Evolutionary conservation across 2,113 vertebrate genomes (phyloP).

Genomic region (Axis porcinus): DNA sequence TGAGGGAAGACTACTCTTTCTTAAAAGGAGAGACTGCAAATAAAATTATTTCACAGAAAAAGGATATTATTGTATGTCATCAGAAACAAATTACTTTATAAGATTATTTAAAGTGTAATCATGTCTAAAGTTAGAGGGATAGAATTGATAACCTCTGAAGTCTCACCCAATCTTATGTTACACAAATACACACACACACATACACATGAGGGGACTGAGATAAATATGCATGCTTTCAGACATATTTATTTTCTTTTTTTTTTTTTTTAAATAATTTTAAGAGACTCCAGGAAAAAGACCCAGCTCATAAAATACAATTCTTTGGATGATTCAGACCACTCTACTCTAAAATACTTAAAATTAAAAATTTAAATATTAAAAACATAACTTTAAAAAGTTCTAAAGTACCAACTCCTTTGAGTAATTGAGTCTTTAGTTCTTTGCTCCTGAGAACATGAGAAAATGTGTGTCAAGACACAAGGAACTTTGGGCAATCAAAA

Average conservation of each 20-base stretch:
- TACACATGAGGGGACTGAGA: background rate
- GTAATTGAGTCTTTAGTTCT: background rate
- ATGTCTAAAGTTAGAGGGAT: background rate
- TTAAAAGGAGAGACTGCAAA: background rate
- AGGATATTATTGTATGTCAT: background rate
- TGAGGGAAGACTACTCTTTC: background rate
- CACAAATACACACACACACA: background rate
- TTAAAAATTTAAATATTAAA: background rate
- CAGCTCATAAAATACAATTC: background rate
- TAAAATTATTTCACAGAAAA: background rate
- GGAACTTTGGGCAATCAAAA: constrained; percentile 13
- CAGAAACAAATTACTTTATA: background rate
- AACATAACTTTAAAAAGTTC: background rate
- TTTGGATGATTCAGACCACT: background rate
- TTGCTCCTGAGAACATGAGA: constrained; percentile 42
- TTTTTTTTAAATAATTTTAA: background rate
- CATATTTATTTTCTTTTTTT: background rate
- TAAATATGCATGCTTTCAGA: background rate
- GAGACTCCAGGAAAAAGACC: background rate
- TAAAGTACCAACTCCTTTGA: constrained; percentile 41
- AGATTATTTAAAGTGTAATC: background rate
- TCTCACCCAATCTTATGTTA: background rate
- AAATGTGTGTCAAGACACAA: constrained; percentile 25
- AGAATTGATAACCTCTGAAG: background rate
- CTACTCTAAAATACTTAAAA: background rate